A percentile compares a stretch with the other conserved stretches of the same genome.
Evolutionary conservation across 1,140 invertebrate genomes (phyloP).

Genomic region (Drosophila insularis): DNA sequence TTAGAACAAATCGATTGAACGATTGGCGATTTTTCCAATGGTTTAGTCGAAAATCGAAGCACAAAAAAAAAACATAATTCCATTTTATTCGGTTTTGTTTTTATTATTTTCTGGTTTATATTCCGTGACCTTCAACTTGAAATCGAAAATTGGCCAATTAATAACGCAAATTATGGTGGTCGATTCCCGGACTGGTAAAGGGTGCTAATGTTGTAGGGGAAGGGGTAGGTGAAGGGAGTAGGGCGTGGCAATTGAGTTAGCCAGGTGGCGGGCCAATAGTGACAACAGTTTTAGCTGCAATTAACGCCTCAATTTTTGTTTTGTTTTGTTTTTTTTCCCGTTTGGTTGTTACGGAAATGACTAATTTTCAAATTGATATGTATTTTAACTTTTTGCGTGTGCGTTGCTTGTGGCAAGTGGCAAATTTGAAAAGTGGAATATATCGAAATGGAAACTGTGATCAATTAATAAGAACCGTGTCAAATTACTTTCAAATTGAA

Average conservation of each 20-base stretch:
- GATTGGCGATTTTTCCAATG: background rate
- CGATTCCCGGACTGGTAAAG: slow-evolving; percentile 19
- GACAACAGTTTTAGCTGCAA: slow-evolving; percentile 71
- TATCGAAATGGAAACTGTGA: slow-evolving; percentile 55
- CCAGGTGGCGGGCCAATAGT: slow-evolving; percentile 37
- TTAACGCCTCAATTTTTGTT: slow-evolving; percentile 55
- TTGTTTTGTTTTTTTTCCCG: slow-evolving; percentile 1
- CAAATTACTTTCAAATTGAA: slow-evolving; percentile 73
- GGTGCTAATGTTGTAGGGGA: background rate
- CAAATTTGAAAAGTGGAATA: background rate
- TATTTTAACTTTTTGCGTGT: slow-evolving; percentile 7
- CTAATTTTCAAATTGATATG: slow-evolving; percentile 53
- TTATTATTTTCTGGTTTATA: slow-evolving; percentile 38
- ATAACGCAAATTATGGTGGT: slow-evolving; percentile 76
- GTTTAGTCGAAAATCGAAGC: background rate
- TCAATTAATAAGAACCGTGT: slow-evolving; percentile 57
- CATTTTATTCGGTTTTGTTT: slow-evolving; percentile 18
- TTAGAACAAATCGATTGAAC: background rate
- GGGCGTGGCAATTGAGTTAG: slow-evolving; percentile 2
- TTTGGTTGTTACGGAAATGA: slow-evolving; percentile 61
- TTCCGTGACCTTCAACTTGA: slow-evolving; percentile 70
- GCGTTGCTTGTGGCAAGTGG: background rate
- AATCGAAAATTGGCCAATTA: slow-evolving; percentile 78
- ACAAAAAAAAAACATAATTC: slow-evolving; percentile 17
- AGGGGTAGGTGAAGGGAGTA: background rate